Evolutionary conservation across 1,140 invertebrate genomes (phyloP), one percentile per base, ranked within the genome.

Genomic region (Drosophila sucinea): DNA sequence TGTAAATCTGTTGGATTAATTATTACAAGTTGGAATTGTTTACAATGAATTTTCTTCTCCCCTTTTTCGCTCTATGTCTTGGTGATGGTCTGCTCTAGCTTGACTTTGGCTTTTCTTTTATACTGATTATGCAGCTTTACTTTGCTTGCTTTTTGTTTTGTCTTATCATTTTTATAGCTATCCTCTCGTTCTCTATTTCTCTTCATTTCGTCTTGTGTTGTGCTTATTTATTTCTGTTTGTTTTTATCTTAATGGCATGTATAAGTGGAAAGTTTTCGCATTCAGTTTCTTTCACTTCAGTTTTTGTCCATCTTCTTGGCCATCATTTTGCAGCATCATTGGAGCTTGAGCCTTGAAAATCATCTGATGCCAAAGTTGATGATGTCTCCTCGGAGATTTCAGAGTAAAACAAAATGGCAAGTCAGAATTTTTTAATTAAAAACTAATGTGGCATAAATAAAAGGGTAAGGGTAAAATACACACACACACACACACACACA

Each of bases 381-480:
- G 58, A 56, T 35, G 23, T 44, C n/a, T 23, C 27, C 63, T 41
- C 51, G 5, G 60, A 70, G 74, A 70, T 72, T 81, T 81, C 79
- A 76, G 69, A 8, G 10, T 8, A 5, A 66, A 77, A 78, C 51
- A 60, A 78, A 78, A 51, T 79, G 76, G 62, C 65, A 72, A 58
- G 67, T 78, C 75, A 67, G 75, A 40, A 81, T 91, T 91, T 87
- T 82, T 91, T 91, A 91, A 91, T 91, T 91, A 91, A 91, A 91
- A 91, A 83, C 89, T 91, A 91, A 91, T 91, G 89, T 91, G 79
- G 83, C 81, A 79, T 90, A 85, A 90, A 83, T 86, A 82, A 82
- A 79, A 85, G 75, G 54, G 30, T 55, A 17, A 10, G 54, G 30
- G 65, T 56, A 67, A 25, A n/a, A 27, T 10, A 30, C 29, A 10